Conservation (phyloP, 2,113 vertebrate species). For the Gnathonemus longibarbis region DNA sequence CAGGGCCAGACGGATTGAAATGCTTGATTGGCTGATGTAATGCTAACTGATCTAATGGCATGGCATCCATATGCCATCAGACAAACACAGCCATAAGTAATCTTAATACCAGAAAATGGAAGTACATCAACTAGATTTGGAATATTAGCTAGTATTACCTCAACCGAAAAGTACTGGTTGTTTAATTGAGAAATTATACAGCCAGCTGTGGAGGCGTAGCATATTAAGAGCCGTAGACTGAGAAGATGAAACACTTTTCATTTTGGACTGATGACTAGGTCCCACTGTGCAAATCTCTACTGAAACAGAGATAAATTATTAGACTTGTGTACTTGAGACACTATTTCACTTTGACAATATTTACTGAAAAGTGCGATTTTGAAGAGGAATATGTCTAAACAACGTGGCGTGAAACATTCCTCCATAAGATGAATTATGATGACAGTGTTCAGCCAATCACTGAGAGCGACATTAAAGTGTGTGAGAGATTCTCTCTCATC, state of each 20-base stretch:
- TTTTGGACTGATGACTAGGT: background rate
- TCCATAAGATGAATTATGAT: background rate
- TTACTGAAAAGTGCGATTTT: background rate
- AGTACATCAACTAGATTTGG: background rate
- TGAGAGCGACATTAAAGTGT: background rate
- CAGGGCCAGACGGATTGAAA: background rate
- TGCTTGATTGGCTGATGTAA: background rate
- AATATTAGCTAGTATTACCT: constrained; percentile 2
- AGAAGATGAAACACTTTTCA: background rate
- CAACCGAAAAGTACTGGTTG: background rate
- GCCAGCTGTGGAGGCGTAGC: background rate
- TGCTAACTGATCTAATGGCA: background rate
- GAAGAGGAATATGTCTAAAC: background rate
- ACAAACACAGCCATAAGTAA: background rate
- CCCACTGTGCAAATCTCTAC: background rate
- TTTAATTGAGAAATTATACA: background rate
- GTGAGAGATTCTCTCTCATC: background rate
- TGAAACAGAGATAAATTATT: background rate
- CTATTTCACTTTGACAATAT: constrained; percentile 8
- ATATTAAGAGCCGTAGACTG: background rate
- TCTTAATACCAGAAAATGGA: background rate
- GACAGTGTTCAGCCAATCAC: background rate
- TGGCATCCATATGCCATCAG: background rate
- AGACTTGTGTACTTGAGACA: background rate
- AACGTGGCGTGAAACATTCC: background rate